phyloP scores from a whole-genome alignment of 2,888 invertebrate genomes.

The Colletes collaris region DNA sequence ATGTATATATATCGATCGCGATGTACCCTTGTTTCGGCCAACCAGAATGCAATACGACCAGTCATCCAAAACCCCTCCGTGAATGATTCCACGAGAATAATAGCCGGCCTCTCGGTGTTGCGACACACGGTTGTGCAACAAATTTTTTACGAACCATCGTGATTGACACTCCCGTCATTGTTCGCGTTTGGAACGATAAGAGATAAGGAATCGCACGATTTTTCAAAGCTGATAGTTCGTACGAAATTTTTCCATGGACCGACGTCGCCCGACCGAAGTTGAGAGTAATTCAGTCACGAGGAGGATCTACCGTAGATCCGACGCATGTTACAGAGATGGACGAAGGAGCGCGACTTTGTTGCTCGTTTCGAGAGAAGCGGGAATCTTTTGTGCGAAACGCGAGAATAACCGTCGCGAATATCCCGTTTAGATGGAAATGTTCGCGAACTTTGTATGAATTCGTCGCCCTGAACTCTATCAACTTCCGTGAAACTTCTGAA shows the following conservation, averaged over 20 bases:
- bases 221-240: slow-evolving; percentile 8
- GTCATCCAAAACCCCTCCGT: slow-evolving; percentile 53
- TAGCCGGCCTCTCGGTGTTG: slow-evolving; percentile 21
- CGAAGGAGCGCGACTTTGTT: slow-evolving; percentile 33
- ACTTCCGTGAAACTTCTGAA: neutral
- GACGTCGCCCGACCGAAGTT: slow-evolving; percentile 17
- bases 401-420: neutral
- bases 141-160: slow-evolving; percentile 29
- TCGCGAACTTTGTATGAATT: neutral
- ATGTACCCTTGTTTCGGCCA: slow-evolving; percentile 34
- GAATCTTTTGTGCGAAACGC: neutral
- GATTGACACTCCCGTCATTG: no score
- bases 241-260: slow-evolving; percentile 19
- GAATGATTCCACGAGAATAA: slow-evolving; percentile 36
- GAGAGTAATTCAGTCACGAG: slow-evolving; percentile 15
- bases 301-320: slow-evolving; percentile 44
- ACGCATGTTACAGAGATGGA: slow-evolving; percentile 50
- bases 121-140: slow-evolving; percentile 5
- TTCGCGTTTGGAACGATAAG: no score
- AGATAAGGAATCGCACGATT: neutral
- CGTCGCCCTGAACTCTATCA: neutral
- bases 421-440: neutral
- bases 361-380: slow-evolving; percentile 15
- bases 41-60: slow-evolving; percentile 37
- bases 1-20: slow-evolving; percentile 22